phyloP scores from a whole-genome alignment of 2,888 invertebrate genomes.

The Hecatera dysodea region DNA sequence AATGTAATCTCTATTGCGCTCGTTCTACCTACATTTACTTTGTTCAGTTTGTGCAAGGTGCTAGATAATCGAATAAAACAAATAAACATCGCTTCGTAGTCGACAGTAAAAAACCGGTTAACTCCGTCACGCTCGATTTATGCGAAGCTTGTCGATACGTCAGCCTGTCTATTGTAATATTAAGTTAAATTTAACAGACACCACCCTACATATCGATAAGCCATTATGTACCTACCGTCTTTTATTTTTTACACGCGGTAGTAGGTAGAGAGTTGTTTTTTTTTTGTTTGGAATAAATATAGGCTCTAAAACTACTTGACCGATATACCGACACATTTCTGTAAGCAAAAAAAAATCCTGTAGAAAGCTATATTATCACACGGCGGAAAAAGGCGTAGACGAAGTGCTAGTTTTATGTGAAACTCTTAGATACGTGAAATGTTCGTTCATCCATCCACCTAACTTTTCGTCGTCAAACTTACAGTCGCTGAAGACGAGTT shows the following conservation, averaged over 20 bases:
- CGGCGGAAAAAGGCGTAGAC: too few species aligned
- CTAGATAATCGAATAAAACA: constrained; percentile 29
- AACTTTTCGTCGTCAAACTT: background rate
- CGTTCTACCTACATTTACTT: constrained; percentile 29
- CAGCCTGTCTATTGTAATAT: constrained; percentile 31
- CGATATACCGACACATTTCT: too few species aligned
- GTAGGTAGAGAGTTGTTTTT: background rate
- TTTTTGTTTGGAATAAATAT: too few species aligned
- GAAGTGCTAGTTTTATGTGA: background rate
- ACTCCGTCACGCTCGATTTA: constrained; percentile 21
- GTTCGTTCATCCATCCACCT: background rate
- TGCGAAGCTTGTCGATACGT: constrained; percentile 46
- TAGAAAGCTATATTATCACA: too few species aligned
- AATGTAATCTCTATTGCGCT: background rate
- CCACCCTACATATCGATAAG: background rate
- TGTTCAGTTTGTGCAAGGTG: constrained; percentile 26
- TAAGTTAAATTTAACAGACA: constrained; percentile 31
- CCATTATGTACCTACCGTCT: constrained; percentile 15
- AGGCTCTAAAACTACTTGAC: too few species aligned
- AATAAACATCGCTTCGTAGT: constrained; percentile 25
- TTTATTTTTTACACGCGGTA: background rate
- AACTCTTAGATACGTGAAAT: background rate
- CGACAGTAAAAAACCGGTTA: constrained; percentile 33
- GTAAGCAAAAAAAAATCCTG: too few species aligned
- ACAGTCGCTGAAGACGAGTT: background rate